Evolutionary conservation across 2,888 invertebrate species (phyloP).

Genomic region (Lepidochitona cinerea): DNA sequence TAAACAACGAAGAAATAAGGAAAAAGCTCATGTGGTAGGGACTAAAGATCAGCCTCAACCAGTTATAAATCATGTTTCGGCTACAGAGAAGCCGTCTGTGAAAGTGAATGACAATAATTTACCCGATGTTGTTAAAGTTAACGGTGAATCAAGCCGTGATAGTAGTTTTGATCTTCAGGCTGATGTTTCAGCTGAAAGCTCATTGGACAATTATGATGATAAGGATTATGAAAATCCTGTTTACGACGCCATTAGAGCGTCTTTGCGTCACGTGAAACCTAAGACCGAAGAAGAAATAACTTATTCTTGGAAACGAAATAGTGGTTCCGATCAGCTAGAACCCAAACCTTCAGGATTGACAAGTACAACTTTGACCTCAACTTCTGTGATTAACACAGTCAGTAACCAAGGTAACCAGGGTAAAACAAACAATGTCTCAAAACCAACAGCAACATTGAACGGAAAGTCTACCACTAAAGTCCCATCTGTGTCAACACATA

Average conservation of each 20-base stretch:
- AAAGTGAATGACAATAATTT: neutral
- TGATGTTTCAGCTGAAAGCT: neutral
- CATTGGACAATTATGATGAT: neutral
- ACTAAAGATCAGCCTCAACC: neutral
- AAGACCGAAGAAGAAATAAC: neutral
- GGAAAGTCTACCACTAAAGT: neutral
- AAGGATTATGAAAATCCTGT: conserved; percentile 4
- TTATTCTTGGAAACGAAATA: neutral
- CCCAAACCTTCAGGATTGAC: neutral
- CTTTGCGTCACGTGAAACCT: conserved; percentile 2
- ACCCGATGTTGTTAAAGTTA: neutral
- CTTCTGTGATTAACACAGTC: neutral
- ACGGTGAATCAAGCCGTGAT: neutral
- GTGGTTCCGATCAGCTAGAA: neutral
- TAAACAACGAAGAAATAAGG: neutral
- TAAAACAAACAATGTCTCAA: neutral
- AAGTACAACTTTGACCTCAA: neutral
- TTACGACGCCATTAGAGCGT: conserved; percentile 1
- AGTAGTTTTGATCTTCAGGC: neutral
- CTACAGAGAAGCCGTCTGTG: neutral
- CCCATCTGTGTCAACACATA: too few species aligned
- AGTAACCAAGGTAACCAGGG: neutral
- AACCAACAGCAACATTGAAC: neutral
- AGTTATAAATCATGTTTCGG: neutral
- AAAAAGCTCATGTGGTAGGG: neutral